Evolutionary conservation across 2,797 vertebrate species (phyloP).

Genomic region (Chlorospingus flavigularis): DNA sequence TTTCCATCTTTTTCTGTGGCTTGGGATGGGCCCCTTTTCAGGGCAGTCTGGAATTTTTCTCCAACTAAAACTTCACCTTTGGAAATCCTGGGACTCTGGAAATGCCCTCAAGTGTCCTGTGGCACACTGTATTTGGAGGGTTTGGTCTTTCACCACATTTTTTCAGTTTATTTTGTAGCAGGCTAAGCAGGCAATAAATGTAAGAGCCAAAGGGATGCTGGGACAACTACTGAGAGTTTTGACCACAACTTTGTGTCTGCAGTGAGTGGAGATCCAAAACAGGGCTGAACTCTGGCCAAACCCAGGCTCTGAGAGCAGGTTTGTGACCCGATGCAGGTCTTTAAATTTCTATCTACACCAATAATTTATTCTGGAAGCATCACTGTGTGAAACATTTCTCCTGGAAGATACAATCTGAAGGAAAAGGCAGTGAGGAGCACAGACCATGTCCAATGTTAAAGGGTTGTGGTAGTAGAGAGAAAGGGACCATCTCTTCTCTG

Average conservation of each 20-base stretch:
- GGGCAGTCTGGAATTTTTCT: neutral
- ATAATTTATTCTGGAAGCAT: neutral
- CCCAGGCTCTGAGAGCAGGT: neutral
- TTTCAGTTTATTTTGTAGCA: neutral
- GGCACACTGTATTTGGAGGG: neutral
- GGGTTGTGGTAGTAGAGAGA: neutral
- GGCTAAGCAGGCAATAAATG: neutral
- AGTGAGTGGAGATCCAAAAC: neutral
- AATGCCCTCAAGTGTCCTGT: neutral
- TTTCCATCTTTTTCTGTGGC: neutral
- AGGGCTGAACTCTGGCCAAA: neutral
- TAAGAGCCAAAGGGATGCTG: neutral
- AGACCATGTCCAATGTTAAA: neutral
- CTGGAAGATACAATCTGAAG: neutral
- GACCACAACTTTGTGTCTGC: accelerated
- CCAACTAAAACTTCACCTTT: neutral
- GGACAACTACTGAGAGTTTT: neutral
- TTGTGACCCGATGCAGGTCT: neutral
- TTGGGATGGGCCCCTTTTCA: neutral
- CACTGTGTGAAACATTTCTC: neutral
- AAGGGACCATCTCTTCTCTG: neutral
- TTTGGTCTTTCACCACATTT: neutral
- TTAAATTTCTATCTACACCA: neutral
- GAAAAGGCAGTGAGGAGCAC: neutral
- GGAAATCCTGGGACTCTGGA: neutral